Base-by-base conservation (phyloP, 2,888 invertebrate genomes). In the Pterostichus niger region DNA sequence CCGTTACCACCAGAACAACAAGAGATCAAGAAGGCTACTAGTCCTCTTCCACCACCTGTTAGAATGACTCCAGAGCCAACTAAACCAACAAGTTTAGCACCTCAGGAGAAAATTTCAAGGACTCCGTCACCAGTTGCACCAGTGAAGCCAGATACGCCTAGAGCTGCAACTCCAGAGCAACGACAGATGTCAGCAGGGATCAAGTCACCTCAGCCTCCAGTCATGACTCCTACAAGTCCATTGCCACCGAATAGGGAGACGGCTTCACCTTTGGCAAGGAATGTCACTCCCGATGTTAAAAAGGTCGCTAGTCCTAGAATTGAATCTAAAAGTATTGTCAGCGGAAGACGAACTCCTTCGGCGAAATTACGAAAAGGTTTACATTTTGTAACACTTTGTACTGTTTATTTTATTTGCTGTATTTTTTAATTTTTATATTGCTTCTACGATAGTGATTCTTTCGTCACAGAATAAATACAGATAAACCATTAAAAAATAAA, bases 311-410 rank as follows among this genome's bases (percentile, higher is more conserved):
- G 83, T 64, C 77, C 76, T 7, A 46, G 68, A 49, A 54, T 35
- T 49, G 83, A 77, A 77, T 11, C 17, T 9, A 83, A 40, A 35
- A 76, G 24, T 31, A 35, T 77, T 64, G n/a, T 68, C 24, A 82
- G 82, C 33, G 61, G 82, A 75, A 56, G 82, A 17, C 40, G 61
- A 46, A 75, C 81, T 15, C 71, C 75, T 5, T 73, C 81, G n/a
- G 46, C 59, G 7, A 73, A 46, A 82, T 75, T 75, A 44, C 40
- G 82, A 75, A 73, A 82, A 71, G 54, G 68, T 77, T 56, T 40
- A 17, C 6, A 44, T 71, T 52, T 75, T 75, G 75, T 10, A 64
- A 64, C 10, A 64, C 11, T 33, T 64, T 64, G 2, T 75, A 31
- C 17, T 75, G 52, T 9, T 11, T 2, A 17, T 52, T 24, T 52